A percentile compares a stretch with the other conserved stretches of the same genome.
phyloP scores from a whole-genome alignment of 2,888 invertebrate genomes.

The Frankliniella fusca region DNA sequence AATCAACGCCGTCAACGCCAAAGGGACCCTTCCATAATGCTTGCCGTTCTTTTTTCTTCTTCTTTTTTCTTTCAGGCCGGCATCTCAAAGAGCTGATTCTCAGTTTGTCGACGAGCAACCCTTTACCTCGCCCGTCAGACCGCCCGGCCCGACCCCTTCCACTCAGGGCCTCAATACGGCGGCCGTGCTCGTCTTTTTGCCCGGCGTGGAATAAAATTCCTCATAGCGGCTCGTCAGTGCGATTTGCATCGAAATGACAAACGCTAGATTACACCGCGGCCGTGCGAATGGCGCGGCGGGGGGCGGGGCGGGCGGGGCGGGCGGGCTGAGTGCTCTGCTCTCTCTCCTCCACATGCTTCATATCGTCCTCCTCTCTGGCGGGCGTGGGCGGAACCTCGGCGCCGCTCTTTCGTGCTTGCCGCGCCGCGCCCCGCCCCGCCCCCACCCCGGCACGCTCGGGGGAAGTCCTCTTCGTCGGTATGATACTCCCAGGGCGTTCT shows the following conservation, averaged over 20 bases:
- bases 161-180: not conserved
- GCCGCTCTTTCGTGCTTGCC: not conserved
- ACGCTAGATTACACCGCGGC: not conserved
- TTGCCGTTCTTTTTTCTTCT: no score
- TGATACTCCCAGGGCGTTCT: no score
- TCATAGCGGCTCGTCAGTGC: conserved; percentile 10
- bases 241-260: conserved; percentile 10
- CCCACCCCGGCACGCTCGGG: not conserved
- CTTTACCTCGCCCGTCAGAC: not conserved
- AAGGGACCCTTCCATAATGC: no score
- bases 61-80: no score
- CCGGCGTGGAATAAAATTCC: not conserved
- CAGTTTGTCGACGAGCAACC: no score
- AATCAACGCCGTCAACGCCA: no score
- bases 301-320: not conserved
- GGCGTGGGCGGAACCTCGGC: no score
- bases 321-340: no score
- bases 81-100: no score
- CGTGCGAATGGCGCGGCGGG: not conserved
- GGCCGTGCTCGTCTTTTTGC: not conserved
- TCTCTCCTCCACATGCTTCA: no score
- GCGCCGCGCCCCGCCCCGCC: not conserved
- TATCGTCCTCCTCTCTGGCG: no score
- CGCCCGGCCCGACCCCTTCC: not conserved
- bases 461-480: not conserved